These are phyloP conservation scores for Acromyrmex echinatior DNA, from an alignment of 1,140 invertebrate genomes.

Conservation along the genomic window DNA sequence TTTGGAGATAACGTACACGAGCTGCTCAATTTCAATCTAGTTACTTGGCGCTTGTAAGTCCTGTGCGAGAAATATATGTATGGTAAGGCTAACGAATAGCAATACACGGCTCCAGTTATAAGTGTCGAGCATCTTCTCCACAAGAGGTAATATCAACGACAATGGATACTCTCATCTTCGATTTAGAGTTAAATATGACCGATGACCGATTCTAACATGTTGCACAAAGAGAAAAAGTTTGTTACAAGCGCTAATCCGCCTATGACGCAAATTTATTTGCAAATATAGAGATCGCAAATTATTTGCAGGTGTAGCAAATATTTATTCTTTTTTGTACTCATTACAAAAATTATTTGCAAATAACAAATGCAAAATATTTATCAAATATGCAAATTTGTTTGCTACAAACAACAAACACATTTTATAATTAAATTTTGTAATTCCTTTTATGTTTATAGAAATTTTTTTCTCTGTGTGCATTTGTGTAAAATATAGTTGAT, in stretches of 20 bases:
- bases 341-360: too few species aligned
- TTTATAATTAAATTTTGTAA: too few species aligned
- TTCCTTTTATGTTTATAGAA: too few species aligned
- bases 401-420: too few species aligned
- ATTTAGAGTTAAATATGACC: neutral
- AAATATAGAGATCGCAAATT: too few species aligned
- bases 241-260: too few species aligned
- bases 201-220: neutral
- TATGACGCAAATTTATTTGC: too few species aligned
- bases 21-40: slow-evolving; percentile 40
- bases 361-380: too few species aligned
- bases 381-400: too few species aligned
- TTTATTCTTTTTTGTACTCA: too few species aligned
- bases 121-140: neutral
- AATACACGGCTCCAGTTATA: slow-evolving; percentile 3
- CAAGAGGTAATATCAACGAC: slow-evolving; percentile 16
- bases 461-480: neutral
- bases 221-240: too few species aligned
- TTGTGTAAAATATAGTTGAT: neutral
- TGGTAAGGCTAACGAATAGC: slow-evolving; percentile 1
- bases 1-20: neutral
- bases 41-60: slow-evolving; percentile 27
- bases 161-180: neutral
- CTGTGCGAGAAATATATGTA: neutral
- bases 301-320: too few species aligned